Percentiles rank a stretch among this genome's conserved stretches.
These are phyloP conservation scores for Callionymus lyra DNA, from an alignment of 2,113 vertebrate species.

Conservation along the genomic window DNA sequence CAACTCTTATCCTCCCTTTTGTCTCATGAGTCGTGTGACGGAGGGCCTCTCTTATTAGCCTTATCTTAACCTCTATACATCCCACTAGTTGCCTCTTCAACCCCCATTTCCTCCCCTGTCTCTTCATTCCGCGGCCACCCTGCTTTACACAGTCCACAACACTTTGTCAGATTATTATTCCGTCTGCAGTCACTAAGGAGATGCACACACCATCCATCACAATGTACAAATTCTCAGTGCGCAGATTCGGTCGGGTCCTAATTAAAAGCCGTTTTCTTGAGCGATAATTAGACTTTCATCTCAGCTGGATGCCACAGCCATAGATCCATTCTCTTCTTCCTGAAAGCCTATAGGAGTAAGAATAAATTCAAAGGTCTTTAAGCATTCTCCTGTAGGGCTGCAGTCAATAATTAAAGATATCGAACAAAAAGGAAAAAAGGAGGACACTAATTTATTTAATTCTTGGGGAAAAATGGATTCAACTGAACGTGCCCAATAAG, in stretches of 20 bases:
- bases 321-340: constrained; percentile 89
- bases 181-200: constrained; percentile 78
- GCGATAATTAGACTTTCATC: constrained; percentile 99
- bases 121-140: constrained; percentile 23
- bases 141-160: constrained; percentile 54
- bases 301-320: constrained; percentile 87
- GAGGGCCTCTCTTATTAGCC: constrained; percentile 50
- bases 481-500: not conserved
- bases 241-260: constrained; percentile 82
- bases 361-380: constrained; percentile 89
- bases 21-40: constrained; percentile 51
- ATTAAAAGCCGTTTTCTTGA: constrained; percentile 92
- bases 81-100: constrained; percentile 4
- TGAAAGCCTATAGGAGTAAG: constrained; percentile 85
- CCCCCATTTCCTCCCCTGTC: constrained; percentile 9
- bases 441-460: constrained; percentile 28
- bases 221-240: constrained; percentile 87
- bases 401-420: constrained; percentile 95
- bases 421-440: constrained; percentile 57
- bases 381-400: constrained; percentile 82
- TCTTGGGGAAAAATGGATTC: constrained; percentile 13
- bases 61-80: constrained; percentile 15
- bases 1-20: constrained; percentile 69
- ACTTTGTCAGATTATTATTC: constrained; percentile 80
- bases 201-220: constrained; percentile 86